A percentile compares a stretch with the other conserved stretches of the same genome.
These are phyloP conservation scores for Hoplodrina ambigua DNA, from an alignment of 2,888 invertebrate genomes.

Conservation along the genomic window DNA sequence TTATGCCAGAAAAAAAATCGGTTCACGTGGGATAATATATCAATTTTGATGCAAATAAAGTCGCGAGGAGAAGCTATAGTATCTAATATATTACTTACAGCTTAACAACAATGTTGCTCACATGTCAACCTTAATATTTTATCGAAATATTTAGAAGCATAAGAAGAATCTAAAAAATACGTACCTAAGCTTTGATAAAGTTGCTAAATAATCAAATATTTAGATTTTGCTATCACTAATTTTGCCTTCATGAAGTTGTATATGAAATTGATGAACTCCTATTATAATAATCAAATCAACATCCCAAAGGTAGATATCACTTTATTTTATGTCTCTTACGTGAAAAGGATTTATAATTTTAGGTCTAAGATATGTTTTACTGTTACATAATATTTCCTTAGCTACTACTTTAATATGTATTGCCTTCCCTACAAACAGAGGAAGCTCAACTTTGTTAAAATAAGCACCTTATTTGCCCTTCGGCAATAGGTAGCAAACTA, in stretches of 20 bases:
- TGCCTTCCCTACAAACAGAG: constrained; percentile 24
- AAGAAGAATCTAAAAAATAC: too few species aligned
- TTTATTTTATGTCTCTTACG: not conserved
- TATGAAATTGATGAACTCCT: not conserved
- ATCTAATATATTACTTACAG: too few species aligned
- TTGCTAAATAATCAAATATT: not conserved
- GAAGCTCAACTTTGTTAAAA: constrained; percentile 23
- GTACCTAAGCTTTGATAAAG: not conserved
- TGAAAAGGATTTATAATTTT: not conserved
- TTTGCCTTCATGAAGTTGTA: not conserved
- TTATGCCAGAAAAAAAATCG: too few species aligned
- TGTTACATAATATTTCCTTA: constrained; percentile 1
- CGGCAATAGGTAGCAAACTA: constrained; percentile 40
- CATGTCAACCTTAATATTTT: too few species aligned
- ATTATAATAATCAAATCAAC: not conserved
- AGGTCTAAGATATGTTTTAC: not conserved
- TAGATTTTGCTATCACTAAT: not conserved
- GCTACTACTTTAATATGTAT: constrained; percentile 5
- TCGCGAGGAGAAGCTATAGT: too few species aligned
- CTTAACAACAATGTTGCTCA: too few species aligned
- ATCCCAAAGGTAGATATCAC: not conserved
- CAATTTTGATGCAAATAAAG: too few species aligned
- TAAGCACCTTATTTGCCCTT: constrained; percentile 29
- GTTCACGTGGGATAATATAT: too few species aligned
- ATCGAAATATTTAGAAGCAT: too few species aligned